Conservation (phyloP, 1,140 invertebrate genomes). For the Trichonephila inaurata region DNA sequence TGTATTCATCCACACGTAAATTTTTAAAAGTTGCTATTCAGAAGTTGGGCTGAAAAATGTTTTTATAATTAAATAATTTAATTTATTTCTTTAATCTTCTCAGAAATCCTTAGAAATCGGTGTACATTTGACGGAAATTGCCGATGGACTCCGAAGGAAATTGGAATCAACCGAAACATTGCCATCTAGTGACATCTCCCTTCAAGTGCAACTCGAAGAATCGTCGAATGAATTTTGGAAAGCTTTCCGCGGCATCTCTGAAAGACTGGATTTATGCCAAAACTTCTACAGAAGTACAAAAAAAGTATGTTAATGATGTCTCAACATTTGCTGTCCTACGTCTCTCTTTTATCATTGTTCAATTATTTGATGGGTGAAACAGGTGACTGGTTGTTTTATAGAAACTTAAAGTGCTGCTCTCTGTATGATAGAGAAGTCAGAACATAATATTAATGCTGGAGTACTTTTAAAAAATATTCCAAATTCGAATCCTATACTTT, state of each 20-base stretch:
- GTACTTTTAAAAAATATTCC: too few relatives aligned
- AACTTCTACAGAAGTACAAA: constrained; percentile 59
- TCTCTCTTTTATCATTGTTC: background rate
- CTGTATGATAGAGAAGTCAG: too few relatives aligned
- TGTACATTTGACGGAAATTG: constrained; percentile 7
- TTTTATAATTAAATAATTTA: background rate
- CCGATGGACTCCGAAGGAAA: background rate
- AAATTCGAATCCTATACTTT: too few relatives aligned
- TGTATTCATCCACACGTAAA: too few relatives aligned
- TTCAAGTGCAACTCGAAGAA: constrained; percentile 18
- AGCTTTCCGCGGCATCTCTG: background rate
- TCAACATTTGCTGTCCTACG: background rate
- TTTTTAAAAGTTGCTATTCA: too few relatives aligned
- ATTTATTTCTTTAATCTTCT: background rate
- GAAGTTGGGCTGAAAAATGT: background rate
- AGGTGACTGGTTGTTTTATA: background rate
- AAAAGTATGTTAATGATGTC: constrained; percentile 42
- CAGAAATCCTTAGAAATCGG: constrained; percentile 50
- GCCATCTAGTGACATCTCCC: too few relatives aligned
- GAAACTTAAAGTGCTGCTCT: too few relatives aligned
- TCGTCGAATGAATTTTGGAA: constrained; percentile 38
- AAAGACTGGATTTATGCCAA: constrained; percentile 62
- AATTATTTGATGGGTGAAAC: background rate
- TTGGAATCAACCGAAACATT: background rate
- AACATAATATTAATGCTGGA: too few relatives aligned